These are phyloP conservation scores for Leuciscus idus DNA, from an alignment of 2,113 vertebrate species.

Conservation along the genomic window DNA sequence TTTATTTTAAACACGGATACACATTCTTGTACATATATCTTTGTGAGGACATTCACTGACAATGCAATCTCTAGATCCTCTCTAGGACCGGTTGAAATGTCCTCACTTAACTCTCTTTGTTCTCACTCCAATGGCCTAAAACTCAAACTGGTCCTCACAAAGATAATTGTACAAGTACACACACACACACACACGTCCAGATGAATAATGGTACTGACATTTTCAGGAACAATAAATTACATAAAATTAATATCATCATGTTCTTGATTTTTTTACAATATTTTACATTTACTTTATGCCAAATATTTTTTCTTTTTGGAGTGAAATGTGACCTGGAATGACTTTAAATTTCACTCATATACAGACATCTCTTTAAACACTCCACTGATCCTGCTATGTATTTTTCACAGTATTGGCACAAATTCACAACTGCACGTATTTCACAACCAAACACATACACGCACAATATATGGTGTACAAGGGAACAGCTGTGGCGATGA, in stretches of 20 bases:
- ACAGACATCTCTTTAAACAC: slow-evolving; percentile 35
- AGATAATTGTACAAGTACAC: too few species aligned
- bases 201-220: not conserved
- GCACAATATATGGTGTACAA: slow-evolving; percentile 46
- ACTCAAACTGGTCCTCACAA: too few species aligned
- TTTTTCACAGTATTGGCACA: slow-evolving; percentile 16
- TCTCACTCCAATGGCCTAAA: too few species aligned
- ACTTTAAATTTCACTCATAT: not conserved
- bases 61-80: too few species aligned
- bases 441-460: slow-evolving; percentile 51
- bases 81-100: too few species aligned
- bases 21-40: too few species aligned
- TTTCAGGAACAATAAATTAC: not conserved
- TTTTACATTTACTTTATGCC: not conserved
- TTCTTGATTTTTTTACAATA: not conserved
- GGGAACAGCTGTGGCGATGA: slow-evolving; percentile 27
- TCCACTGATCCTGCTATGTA: slow-evolving; percentile 3
- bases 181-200: not conserved
- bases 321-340: slow-evolving; percentile 23
- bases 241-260: not conserved
- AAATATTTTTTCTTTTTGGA: not conserved
- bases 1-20: not conserved
- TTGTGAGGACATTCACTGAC: too few species aligned
- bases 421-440: slow-evolving; percentile 28
- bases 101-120: too few species aligned